These are phyloP conservation scores for Catocala fraxini DNA, from an alignment of 2,888 invertebrate species.

Conservation along the genomic window DNA sequence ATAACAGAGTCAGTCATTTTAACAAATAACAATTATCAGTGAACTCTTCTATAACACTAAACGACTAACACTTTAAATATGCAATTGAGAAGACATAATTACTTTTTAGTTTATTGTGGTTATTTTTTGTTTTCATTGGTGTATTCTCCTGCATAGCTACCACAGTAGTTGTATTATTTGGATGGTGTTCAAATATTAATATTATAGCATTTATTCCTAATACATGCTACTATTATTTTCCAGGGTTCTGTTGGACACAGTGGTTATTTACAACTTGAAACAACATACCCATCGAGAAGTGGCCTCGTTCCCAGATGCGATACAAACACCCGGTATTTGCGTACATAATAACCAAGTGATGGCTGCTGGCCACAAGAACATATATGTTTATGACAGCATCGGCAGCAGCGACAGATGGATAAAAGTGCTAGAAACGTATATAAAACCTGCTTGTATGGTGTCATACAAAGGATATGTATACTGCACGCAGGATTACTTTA, in stretches of 20 bases:
- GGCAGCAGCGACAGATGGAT: constrained; percentile 63
- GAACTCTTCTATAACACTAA: too few relatives aligned
- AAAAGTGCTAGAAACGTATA: constrained; percentile 56
- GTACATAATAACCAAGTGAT: constrained; percentile 66
- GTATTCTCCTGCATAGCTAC: too few relatives aligned
- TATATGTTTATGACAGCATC: constrained; percentile 67
- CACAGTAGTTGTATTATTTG: too few relatives aligned
- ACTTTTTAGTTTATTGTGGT: too few relatives aligned
- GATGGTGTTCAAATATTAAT: too few relatives aligned
- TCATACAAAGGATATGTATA: constrained; percentile 74
- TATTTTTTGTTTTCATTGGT: too few relatives aligned
- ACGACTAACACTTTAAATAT: too few relatives aligned
- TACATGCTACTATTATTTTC: constrained; percentile 35
- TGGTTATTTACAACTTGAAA: constrained; percentile 70
- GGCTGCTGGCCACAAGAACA: constrained; percentile 67
- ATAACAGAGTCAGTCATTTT: too few relatives aligned
- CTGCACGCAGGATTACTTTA: constrained; percentile 73
- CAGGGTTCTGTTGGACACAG: constrained; percentile 73
- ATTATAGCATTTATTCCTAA: too few relatives aligned
- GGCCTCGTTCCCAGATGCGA: constrained; percentile 70
- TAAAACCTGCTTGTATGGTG: constrained; percentile 64
- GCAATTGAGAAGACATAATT: too few relatives aligned
- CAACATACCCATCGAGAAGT: constrained; percentile 64
- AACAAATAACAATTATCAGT: too few relatives aligned
- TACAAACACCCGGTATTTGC: constrained; percentile 76